phyloP scores from a whole-genome alignment of 2,797 vertebrate genomes.

The Echiichthys vipera region DNA sequence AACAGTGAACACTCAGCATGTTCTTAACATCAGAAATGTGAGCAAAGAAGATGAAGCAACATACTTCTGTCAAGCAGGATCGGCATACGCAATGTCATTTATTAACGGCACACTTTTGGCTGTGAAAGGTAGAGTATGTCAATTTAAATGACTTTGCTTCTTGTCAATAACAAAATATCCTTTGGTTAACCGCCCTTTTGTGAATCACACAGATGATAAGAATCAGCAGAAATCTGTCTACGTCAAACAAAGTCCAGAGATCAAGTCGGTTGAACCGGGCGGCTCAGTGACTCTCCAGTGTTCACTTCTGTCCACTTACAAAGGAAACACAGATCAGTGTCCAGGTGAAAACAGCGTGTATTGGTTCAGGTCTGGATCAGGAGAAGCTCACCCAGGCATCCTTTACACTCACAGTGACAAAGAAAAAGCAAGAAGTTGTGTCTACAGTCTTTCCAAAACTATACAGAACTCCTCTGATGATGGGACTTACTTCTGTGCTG shows the following conservation, averaged over 20 bases:
- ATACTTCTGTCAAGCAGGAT: conserved; percentile 51
- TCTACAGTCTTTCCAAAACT: conserved; percentile 39
- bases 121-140: conserved; percentile 51
- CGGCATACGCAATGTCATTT: neutral
- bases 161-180: no score
- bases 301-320: conserved; percentile 12
- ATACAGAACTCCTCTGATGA: conserved; percentile 38
- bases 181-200: no score
- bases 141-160: neutral
- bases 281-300: conserved; percentile 51
- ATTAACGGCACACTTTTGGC: neutral
- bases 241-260: conserved; percentile 27
- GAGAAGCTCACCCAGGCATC: neutral
- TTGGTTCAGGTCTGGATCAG: conserved; percentile 59
- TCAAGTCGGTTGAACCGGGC: neutral
- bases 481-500: conserved; percentile 70
- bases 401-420: conserved; percentile 20
- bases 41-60: conserved; percentile 58
- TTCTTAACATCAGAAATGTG: conserved; percentile 28
- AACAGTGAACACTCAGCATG: neutral
- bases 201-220: conserved; percentile 26
- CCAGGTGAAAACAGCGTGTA: conserved; percentile 32
- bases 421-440: conserved; percentile 32
- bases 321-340: conserved; percentile 23
- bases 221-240: neutral